Conservation (phyloP, 2,113 vertebrate genomes). For the Turdus rufiventris region DNA sequence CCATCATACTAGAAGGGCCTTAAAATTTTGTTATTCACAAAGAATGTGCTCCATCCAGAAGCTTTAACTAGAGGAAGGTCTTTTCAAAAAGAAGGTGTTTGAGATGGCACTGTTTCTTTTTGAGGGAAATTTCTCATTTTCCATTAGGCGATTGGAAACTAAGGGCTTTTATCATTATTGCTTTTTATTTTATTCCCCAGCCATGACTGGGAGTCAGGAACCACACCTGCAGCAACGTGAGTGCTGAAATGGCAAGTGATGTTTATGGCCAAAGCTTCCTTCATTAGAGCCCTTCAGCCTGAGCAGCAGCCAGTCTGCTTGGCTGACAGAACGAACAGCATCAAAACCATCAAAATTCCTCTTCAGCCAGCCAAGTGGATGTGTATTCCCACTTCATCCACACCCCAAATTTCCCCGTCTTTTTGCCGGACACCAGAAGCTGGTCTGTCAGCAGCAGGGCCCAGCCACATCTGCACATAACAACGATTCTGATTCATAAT, state of each 20-base stretch:
- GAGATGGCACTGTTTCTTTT: background rate
- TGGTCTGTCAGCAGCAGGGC: background rate
- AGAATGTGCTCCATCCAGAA: background rate
- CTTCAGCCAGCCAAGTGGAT: background rate
- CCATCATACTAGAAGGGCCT: background rate
- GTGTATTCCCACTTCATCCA: background rate
- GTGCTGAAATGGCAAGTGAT: constrained; percentile 4
- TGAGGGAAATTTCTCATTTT: background rate
- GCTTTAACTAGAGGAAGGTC: background rate
- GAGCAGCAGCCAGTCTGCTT: background rate
- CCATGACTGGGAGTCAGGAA: background rate
- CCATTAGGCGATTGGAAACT: background rate
- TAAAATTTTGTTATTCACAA: background rate
- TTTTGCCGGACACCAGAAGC: background rate
- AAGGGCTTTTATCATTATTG: background rate
- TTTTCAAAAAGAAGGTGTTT: background rate
- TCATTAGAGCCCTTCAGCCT: background rate
- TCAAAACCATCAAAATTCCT: background rate
- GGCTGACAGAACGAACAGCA: background rate
- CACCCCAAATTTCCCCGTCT: background rate
- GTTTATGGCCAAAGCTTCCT: background rate
- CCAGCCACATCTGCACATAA: background rate
- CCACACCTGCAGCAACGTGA: background rate
- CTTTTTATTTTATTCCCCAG: background rate
- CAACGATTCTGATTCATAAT: background rate